Conservation (phyloP, 2,888 invertebrate genomes). For the Monochamus alternatus region DNA sequence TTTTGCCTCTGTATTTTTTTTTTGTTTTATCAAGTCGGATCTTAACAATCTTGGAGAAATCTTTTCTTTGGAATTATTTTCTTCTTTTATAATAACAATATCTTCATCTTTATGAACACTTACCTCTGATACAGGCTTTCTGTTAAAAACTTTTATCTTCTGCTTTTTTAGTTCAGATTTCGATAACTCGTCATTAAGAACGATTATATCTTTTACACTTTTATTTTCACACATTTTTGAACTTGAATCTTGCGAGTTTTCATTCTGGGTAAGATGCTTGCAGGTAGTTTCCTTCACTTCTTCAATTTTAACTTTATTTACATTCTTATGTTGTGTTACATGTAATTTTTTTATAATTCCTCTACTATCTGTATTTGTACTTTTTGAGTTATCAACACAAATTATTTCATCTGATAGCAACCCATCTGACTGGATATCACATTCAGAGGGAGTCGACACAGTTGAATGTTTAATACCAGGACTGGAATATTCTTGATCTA, state of each 20-base stretch:
- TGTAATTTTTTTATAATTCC: neutral
- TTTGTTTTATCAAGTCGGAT: slow-evolving; percentile 12
- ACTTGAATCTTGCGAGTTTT: neutral
- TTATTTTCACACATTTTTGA: neutral
- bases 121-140: neutral
- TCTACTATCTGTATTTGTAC: neutral
- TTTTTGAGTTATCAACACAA: neutral
- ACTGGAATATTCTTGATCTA: neutral
- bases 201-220: neutral
- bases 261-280: neutral
- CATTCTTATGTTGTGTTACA: neutral
- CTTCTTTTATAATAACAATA: slow-evolving; percentile 6
- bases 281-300: neutral
- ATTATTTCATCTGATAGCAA: neutral
- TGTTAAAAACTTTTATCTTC: neutral
- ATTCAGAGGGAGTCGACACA: neutral
- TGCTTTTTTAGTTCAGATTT: neutral
- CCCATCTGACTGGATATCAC: neutral
- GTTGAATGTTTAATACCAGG: neutral
- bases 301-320: neutral
- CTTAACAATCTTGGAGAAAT: slow-evolving; percentile 21
- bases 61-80: slow-evolving; percentile 1
- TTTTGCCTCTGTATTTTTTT: neutral
- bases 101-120: neutral
- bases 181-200: slow-evolving; percentile 7